These are phyloP conservation scores for Danionella dracula DNA, from an alignment of 2,797 vertebrate genomes.

Conservation along the genomic window DNA sequence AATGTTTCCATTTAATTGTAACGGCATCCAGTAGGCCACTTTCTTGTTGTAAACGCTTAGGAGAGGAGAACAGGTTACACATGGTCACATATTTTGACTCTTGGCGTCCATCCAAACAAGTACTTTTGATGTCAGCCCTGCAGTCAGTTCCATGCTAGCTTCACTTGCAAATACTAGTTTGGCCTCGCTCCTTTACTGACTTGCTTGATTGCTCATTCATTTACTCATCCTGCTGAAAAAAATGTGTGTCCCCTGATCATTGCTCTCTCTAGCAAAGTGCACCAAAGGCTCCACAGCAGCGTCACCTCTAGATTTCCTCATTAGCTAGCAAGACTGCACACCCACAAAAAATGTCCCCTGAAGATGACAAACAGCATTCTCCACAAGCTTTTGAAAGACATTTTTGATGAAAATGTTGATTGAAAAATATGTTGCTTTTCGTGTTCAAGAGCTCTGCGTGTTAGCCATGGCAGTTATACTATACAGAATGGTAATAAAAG, in stretches of 20 bases:
- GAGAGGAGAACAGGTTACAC: too few species aligned
- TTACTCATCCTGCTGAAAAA: conserved; percentile 16
- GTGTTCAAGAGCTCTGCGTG: neutral
- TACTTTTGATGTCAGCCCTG: too few species aligned
- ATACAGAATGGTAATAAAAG: too few species aligned
- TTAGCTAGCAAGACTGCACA: conserved; percentile 16
- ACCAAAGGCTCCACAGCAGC: conserved; percentile 13
- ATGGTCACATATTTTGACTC: too few species aligned
- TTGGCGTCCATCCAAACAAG: too few species aligned
- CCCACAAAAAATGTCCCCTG: neutral
- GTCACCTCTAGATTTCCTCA: conserved; percentile 27
- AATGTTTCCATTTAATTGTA: too few species aligned
- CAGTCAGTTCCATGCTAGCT: neutral
- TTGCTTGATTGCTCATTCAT: neutral
- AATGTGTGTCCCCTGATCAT: conserved; percentile 26
- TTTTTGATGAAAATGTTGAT: too few species aligned
- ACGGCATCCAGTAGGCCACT: too few species aligned
- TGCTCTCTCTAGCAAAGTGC: neutral
- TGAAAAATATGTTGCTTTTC: neutral
- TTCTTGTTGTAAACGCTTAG: too few species aligned
- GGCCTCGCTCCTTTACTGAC: neutral
- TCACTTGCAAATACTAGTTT: neutral
- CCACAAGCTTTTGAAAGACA: too few species aligned
- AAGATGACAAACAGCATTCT: neutral
- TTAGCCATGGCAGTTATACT: neutral